Evolutionary conservation across 2,113 vertebrate genomes (phyloP).

Genomic region (western clawed frog (Xenopus tropicalis)): UCB_Xtro_10.0 CM004450.2:57050501-57051000

Average conservation of each 20-base stretch:
- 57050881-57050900: conserved; percentile 37
- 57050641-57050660: conserved; percentile 35
- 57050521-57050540: too few relatives aligned
- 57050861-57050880: conserved; percentile 37
- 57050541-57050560: background rate
- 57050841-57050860: conserved; percentile 35
- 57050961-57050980: conserved; percentile 17
- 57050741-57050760: conserved; percentile 45
- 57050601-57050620: conserved; percentile 23
- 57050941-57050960: conserved; percentile 34
- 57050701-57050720: conserved; percentile 42
- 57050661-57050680: conserved; percentile 28
- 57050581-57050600: conserved; percentile 2
- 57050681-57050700: conserved; percentile 30
- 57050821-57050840: conserved; percentile 39
- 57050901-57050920: conserved; percentile 42
- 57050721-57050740: conserved; percentile 29
- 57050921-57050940: conserved; percentile 39
- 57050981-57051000: conserved; percentile 27
- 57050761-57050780: conserved; percentile 45
- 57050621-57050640: conserved; percentile 29
- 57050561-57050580: background rate
- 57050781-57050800: conserved; percentile 41
- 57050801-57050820: conserved; percentile 40
- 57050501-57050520: too few relatives aligned